Percentiles rank a stretch among this genome's conserved stretches.
Conservation (phyloP, 2,888 invertebrate genomes). For the Horisme vitalbata region DNA sequence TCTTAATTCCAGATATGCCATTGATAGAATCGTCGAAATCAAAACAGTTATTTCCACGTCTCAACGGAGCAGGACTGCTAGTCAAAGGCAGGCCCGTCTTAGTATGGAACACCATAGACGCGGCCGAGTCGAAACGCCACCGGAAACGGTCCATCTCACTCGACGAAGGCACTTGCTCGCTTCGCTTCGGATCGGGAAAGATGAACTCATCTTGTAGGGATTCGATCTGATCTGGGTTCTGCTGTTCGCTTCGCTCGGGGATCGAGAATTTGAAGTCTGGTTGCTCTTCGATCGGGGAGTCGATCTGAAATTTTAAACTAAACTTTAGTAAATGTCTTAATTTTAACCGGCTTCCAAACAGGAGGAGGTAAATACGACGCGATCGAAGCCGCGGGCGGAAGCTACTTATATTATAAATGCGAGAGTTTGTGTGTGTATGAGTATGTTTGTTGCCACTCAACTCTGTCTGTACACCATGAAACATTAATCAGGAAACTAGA, state of each 20-base stretch:
- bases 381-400: no score
- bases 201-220: slow-evolving; percentile 44
- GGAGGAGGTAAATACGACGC: no score
- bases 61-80: slow-evolving; percentile 92
- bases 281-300: slow-evolving; percentile 52
- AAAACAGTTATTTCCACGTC: slow-evolving; percentile 90
- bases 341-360: neutral
- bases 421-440: no score
- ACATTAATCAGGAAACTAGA: no score
- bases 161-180: slow-evolving; percentile 84
- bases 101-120: slow-evolving; percentile 92
- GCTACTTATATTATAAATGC: no score
- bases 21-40: slow-evolving; percentile 92
- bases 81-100: slow-evolving; percentile 92
- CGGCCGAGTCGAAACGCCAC: slow-evolving; percentile 89
- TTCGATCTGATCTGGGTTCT: slow-evolving; percentile 15
- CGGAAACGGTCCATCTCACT: slow-evolving; percentile 88
- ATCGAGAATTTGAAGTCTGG: slow-evolving; percentile 29
- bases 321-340: no score
- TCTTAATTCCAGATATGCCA: slow-evolving; percentile 91
- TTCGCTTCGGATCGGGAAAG: slow-evolving; percentile 50
- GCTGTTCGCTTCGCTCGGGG: slow-evolving; percentile 14
- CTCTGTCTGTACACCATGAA: no score
- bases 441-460: no score
- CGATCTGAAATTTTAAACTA: slow-evolving; percentile 1